phyloP scores from a whole-genome alignment of 2,888 invertebrate species.

The Drosophila mimetica region DNA sequence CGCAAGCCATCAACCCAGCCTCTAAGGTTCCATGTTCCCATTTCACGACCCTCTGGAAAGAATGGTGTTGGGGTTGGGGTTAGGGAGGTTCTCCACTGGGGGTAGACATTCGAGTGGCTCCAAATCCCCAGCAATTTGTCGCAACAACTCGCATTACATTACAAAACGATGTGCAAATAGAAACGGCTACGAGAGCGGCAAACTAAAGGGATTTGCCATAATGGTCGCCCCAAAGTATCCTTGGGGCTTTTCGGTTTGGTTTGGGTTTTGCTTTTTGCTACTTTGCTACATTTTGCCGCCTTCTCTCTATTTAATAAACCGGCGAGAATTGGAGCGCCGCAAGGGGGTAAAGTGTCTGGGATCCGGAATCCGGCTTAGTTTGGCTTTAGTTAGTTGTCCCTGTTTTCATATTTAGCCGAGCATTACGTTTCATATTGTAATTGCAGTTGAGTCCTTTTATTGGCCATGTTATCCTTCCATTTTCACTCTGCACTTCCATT shows the following conservation, averaged over 20 bases:
- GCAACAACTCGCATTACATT: constrained; percentile 78
- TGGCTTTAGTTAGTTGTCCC: constrained; percentile 12
- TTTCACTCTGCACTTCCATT: constrained; percentile 14
- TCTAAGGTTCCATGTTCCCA: neutral
- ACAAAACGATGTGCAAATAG: constrained; percentile 76
- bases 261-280: constrained; percentile 37
- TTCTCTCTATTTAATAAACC: constrained; percentile 51
- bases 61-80: neutral
- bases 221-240: constrained; percentile 56
- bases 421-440: constrained; percentile 29
- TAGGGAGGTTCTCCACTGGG: constrained; percentile 10
- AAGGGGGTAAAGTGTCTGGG: constrained; percentile 19
- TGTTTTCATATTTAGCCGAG: constrained; percentile 22
- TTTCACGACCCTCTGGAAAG: neutral
- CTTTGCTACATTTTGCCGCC: constrained; percentile 16
- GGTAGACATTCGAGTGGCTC: constrained; percentile 50
- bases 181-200: constrained; percentile 45
- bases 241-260: constrained; percentile 33
- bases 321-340: constrained; percentile 9
- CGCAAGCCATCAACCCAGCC: constrained; percentile 5
- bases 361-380: constrained; percentile 7
- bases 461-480: constrained; percentile 14
- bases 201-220: constrained; percentile 71
- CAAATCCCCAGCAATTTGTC: constrained; percentile 76
- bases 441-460: constrained; percentile 8